These are phyloP conservation scores for Acronicta leporina DNA, from an alignment of 2,888 invertebrate genomes.

Conservation along the genomic window DNA sequence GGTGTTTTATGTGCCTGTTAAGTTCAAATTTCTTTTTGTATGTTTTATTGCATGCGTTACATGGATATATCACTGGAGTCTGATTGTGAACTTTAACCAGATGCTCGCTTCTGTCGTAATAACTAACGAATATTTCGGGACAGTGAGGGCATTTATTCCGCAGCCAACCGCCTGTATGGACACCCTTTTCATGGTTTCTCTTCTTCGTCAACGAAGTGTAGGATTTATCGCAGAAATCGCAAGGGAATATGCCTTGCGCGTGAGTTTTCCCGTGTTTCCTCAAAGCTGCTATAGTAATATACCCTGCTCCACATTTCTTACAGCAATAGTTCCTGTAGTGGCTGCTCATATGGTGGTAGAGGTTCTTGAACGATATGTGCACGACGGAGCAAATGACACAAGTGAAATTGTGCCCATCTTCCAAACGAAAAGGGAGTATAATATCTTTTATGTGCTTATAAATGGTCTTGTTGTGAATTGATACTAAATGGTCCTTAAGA, in stretches of 20 bases:
- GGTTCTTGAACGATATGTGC: conserved; percentile 83
- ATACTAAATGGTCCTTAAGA: conserved; percentile 77
- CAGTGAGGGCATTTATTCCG: conserved; percentile 85
- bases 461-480: conserved; percentile 77
- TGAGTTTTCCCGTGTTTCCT: conserved; percentile 84
- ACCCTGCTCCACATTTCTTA: conserved; percentile 82
- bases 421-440: conserved; percentile 81
- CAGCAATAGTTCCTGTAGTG: conserved; percentile 86
- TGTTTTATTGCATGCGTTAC: conserved; percentile 82
- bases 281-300: conserved; percentile 83
- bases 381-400: conserved; percentile 82
- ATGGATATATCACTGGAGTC: conserved; percentile 74
- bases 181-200: conserved; percentile 82
- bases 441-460: conserved; percentile 83
- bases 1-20: conserved; percentile 82
- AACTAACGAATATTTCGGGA: conserved; percentile 82
- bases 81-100: conserved; percentile 80
- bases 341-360: conserved; percentile 85
- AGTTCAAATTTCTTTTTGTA: conserved; percentile 84
- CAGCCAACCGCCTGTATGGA: conserved; percentile 83
- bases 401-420: conserved; percentile 76
- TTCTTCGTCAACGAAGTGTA: conserved; percentile 86
- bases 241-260: conserved; percentile 86
- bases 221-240: conserved; percentile 85
- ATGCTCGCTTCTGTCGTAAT: conserved; percentile 83